phyloP scores from a whole-genome alignment of 2,113 vertebrate species.

The Tragulus kanchil region DNA sequence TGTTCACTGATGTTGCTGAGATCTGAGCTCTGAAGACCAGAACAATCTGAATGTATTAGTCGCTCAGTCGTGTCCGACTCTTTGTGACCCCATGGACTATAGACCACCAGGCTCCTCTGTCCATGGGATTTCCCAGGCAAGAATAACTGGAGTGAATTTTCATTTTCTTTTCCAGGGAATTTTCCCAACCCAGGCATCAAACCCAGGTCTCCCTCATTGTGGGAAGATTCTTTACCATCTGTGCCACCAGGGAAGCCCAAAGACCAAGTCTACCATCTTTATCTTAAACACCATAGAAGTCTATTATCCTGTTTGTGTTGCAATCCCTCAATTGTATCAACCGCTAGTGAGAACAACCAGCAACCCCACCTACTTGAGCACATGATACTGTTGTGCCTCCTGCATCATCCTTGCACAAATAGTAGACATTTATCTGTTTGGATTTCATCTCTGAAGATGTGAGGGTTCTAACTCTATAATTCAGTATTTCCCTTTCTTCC shows the following conservation, averaged over 20 bases:
- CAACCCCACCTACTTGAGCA: accelerated
- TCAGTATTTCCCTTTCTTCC: background rate
- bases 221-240: no score
- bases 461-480: background rate
- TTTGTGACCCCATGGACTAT: no score
- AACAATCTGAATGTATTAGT: background rate
- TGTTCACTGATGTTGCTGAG: background rate
- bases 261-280: background rate
- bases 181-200: no score
- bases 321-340: background rate
- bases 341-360: background rate
- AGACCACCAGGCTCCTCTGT: no score
- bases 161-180: no score
- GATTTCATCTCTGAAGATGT: background rate
- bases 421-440: background rate
- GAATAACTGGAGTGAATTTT: no score
- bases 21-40: background rate
- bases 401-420: accelerated
- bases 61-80: no score
- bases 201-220: no score
- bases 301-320: no score
- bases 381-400: accelerated
- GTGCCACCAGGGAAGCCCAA: no score
- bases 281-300: background rate
- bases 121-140: no score